Evolutionary conservation across 2,113 vertebrate genomes (phyloP), one percentile per base, ranked within the genome.

Genomic region (Ceratotherium simum): DNA sequence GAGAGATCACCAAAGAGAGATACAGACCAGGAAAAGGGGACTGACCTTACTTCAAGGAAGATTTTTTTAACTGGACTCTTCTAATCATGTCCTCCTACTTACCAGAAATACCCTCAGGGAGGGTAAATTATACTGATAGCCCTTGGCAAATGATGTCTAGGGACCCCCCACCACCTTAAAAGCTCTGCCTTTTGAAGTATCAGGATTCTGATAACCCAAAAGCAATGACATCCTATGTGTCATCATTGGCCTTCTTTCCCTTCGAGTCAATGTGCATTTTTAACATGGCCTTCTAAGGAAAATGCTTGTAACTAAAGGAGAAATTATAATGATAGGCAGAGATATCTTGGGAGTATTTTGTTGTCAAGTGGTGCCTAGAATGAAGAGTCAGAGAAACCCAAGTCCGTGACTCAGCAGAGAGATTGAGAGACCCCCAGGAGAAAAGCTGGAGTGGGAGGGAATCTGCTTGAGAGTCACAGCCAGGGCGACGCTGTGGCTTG

Each of bases 41-140:
- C 21, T 48, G 17, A 95, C 58, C 27, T 92, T 54, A 75, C 46
- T 85, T 88, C 56, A 88, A 91, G 46, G 48, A 90, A 72, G 56
- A 33, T 72, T 72, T 81, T 95, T 86, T 93, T 33, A 82, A 54
- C 14, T 85, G 46, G 21, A 65, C 1, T 87, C 36, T 67, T 82
- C 42, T 27, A 58, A 78, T 76, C 3, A 51, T 62, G 6, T 94
- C 42, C 51, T 89, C 18, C 46, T 75, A 31, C n/a, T n/a, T 93
- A 54, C 12, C 58, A 64, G 58, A 91, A 90, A 89, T 89, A 39
- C 8, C 36, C 3, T 96, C 27, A 29, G 58, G 31, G 51, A 79
- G 36, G 80, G 42, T 31, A 85, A 93, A 89, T 91, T 84, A 88
- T 54, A 65, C 64, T 65, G 33, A 84, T 58, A 80, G 60, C 23